Conservation (phyloP, 2,113 vertebrate species). For the Perca fluviatilis region DNA sequence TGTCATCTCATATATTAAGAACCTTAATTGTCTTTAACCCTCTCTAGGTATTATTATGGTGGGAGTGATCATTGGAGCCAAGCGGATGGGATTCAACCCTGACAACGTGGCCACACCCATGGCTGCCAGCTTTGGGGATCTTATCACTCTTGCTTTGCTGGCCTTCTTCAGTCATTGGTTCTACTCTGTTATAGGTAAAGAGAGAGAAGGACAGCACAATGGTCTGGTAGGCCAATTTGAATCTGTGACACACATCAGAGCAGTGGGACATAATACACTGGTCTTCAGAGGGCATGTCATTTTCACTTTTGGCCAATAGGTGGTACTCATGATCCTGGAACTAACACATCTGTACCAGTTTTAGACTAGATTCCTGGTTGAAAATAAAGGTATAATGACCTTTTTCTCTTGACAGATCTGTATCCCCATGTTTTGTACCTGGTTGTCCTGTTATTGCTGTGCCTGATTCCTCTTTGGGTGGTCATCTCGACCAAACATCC, state of each 20-base stretch:
- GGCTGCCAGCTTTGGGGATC: constrained; percentile 95
- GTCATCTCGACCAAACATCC: constrained; percentile 87
- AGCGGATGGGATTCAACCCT: constrained; percentile 92
- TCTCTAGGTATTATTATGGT: constrained; percentile 91
- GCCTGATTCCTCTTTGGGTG: constrained; percentile 91
- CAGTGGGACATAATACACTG: neutral
- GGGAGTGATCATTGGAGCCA: constrained; percentile 90
- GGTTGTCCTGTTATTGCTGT: constrained; percentile 85
- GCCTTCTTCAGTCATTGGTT: constrained; percentile 90
- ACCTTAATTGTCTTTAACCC: neutral
- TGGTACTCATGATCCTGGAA: neutral
- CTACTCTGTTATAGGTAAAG: constrained; percentile 88
- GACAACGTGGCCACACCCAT: constrained; percentile 97
- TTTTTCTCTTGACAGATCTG: constrained; percentile 79
- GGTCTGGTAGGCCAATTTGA: neutral
- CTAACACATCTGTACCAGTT: neutral
- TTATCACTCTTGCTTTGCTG: constrained; percentile 92
- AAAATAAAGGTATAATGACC: neutral
- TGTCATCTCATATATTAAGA: neutral
- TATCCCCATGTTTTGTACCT: constrained; percentile 86
- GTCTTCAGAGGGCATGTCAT: neutral
- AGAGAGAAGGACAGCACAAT: neutral
- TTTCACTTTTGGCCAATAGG: constrained; percentile 14
- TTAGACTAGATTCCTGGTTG: neutral
- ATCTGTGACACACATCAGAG: neutral